Base-by-base conservation (phyloP, 2,888 invertebrate species). In the Meteorus cinctellus region DNA sequence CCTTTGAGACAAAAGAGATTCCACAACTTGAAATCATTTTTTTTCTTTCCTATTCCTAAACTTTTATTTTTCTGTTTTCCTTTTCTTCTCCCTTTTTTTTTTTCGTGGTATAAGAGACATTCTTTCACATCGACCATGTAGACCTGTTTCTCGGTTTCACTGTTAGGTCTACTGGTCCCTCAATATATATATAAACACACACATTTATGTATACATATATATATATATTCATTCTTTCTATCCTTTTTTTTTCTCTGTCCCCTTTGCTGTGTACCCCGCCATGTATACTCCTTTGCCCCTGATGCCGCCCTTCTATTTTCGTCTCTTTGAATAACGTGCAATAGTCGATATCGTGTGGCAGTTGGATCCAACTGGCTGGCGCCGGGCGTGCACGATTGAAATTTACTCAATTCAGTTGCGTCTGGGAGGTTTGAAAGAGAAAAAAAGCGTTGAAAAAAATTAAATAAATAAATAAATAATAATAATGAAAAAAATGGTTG, bases 1-100 rank as follows among this genome's bases (percentile, higher is more conserved):
- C 29, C 34, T 72, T 65, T n/a, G 29, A 45, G 63, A 51, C 80
- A 81, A 83, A 80, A 92, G 90, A 82, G 77, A 73, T 79, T 72
- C 60, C 65, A 75, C 68, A 70, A 77, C 59, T 77, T 77, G 68
- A 55, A 62, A 69, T 63, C 29, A 19, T 55, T 55, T 55, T 55
- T 48, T 19, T 55, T 55, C n/a, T 3, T 45, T 10, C 12, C 34
- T 41, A 41, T 41, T 41, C 12, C 12, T 12, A 41, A 41, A 41
- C 12, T 41, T 12, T 41, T 41, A 41, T 41, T 41, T 48, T 16
- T 55, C 5, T 55, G n/a, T 24, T 19, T 55, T 55, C 19, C 8
- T 19, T 19, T 8, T 55, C 55, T 19, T 24, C n/a, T 55, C 8
- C 6, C n/a, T 45, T 65, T 45, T 24, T n/a, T 48, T 41, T 48